Evolutionary conservation across 2,888 invertebrate species (phyloP), one percentile per base, ranked within the genome.

Genomic region (Epinotia brunnichana): DNA sequence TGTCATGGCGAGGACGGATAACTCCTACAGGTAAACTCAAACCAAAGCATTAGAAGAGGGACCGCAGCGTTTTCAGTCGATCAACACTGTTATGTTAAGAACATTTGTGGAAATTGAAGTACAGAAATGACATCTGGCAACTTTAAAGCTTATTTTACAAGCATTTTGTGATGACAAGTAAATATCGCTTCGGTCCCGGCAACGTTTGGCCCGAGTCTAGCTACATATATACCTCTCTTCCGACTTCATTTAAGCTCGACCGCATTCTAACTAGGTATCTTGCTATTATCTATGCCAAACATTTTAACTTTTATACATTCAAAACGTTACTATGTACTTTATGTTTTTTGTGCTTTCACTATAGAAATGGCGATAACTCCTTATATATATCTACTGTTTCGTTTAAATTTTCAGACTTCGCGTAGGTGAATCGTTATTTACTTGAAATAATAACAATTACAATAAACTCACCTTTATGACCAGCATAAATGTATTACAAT

Each of bases 231-330:
- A 70, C n/a, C 41, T 48, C 62, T 69, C 41, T 41, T 41, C 51
- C 11, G 60, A 60, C 53, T 54, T 73, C 24, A 48, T 29, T 35
- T 73, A 73, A 73, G 72, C 68, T 72, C 72, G 72, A 73, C 51
- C 51, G 44, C 19, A 35, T 73, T 73, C 73, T 63, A 73, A 62
- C 73, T 69, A 73, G 68, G 69, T 73, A 73, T 69, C 73, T 73
- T 56, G 56, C 41, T 29, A 41, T 53, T 51, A n/a, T 35, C n/a
- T 73, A 69, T 44, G 29, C 61, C 68, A 69, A 53, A 57, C 29
- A 59, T 59, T 17, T 51, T 44, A 39, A 44, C 24, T 54, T 62
- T 61, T 44, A 41, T 19, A 54, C 19, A 57, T 69, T 17, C 4
- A 51, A 53, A 35, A 35, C 35, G 35, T 35, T 35, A 9, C 35